A percentile compares a stretch with the other conserved stretches of the same genome.
Conservation (phyloP, 2,888 invertebrate species). For the Heterodera filipjevi region DNA sequence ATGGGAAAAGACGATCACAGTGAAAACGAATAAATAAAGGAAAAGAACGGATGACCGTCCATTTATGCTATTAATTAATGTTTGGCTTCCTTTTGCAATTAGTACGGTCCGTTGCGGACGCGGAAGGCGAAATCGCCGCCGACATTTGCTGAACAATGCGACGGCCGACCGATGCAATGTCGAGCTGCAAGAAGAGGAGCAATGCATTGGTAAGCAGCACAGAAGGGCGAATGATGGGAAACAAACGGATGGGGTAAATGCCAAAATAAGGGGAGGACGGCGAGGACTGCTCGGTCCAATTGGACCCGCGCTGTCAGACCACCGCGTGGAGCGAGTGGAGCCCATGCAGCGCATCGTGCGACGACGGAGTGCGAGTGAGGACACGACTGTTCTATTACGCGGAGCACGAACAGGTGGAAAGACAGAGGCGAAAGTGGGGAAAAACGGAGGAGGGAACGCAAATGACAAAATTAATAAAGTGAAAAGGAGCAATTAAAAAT, state of each 20-base stretch:
- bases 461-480: too few species aligned
- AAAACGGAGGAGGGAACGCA: too few species aligned
- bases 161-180: conserved; percentile 73
- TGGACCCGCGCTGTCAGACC: conserved; percentile 64
- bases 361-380: conserved; percentile 72
- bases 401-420: conserved; percentile 59
- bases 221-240: too few species aligned
- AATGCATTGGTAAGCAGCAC: conserved; percentile 75
- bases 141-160: conserved; percentile 72
- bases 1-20: too few species aligned
- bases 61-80: too few species aligned
- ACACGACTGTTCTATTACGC: conserved; percentile 64
- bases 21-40: too few species aligned
- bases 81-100: background rate
- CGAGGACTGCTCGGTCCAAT: conserved; percentile 61
- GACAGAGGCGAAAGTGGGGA: too few species aligned
- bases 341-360: conserved; percentile 69
- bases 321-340: conserved; percentile 67
- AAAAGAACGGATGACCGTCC: background rate
- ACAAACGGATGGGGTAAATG: conserved; percentile 71
- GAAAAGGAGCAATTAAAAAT: too few species aligned
- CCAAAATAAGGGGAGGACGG: conserved; percentile 54
- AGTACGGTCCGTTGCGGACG: conserved; percentile 81
- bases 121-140: conserved; percentile 79
- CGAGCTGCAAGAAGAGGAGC: conserved; percentile 79